Base-by-base conservation (phyloP, 2,888 invertebrate genomes). In the Drosophila fulvimacula region DNA sequence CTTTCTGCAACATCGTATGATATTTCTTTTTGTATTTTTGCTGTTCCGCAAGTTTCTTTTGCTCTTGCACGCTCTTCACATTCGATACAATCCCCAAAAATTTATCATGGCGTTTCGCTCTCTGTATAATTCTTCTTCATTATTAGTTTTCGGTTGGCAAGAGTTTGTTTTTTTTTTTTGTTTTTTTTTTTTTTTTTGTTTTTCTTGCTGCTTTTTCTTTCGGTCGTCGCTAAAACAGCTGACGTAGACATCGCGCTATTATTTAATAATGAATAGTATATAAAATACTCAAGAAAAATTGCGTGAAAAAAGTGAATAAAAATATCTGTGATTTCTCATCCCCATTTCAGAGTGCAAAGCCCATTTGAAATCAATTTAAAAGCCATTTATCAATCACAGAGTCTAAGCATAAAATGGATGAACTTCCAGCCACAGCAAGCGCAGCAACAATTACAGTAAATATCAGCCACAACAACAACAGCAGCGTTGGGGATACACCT, bases 1-100 rank as follows among this genome's bases (percentile, higher is more conserved):
- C 59, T 80, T 81, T 88, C 73, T 79, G 73, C 90, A 87, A 69
- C 69, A 83, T 89, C 86, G 82, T 85, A 87, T 71, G 89, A 81
- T 89, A 67, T 85, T 73, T 83, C 55, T 72, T 84, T 53, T 64
- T 66, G 60, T 68, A 46, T 6, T 44, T 57, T 46, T 41, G 56
- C 76, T 73, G 68, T 66, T 87, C 60, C 65, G 64, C 75, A 68
- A 69, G 66, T 83, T 81, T 76, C 64, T 76, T 55, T 51, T 66
- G 55, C 73, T 66, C 77, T 71, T 32, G 19, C 51, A 61, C 69
- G 73, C 68, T 86, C 73, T 73, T 58, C 49, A 38, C 38, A 38
- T 27, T 57, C 62, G 68, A 73, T 71, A 76, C 59, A 71, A 64
- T 67, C 46, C 53, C 75, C 88, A 61, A 74, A 83, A 68, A 52